phyloP scores from a whole-genome alignment of 2,888 invertebrate species.

The Dichetophora obliterata region DNA sequence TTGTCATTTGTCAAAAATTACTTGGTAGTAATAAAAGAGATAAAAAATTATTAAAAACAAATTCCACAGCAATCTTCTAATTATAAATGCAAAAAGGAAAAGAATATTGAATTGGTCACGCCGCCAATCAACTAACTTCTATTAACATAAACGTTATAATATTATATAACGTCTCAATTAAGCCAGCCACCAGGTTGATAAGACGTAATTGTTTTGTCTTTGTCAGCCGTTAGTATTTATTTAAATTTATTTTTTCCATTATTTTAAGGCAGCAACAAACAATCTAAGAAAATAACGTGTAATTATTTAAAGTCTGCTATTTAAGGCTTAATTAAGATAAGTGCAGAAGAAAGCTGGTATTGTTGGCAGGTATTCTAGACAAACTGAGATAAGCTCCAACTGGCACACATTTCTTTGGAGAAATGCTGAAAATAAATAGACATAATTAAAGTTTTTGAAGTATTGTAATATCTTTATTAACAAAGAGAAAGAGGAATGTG shows the following conservation, averaged over 20 bases:
- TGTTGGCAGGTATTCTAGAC: no score
- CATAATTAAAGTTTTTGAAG: no score
- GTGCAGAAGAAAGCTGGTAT: no score
- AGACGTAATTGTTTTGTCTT: no score
- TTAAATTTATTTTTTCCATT: no score
- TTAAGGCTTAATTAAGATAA: not conserved
- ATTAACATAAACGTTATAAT: conserved; percentile 30
- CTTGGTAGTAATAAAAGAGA: not conserved
- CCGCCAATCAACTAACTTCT: not conserved
- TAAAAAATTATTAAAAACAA: not conserved
- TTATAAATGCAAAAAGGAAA: conserved; percentile 23
- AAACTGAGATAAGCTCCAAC: no score
- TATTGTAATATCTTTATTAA: no score
- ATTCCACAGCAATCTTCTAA: not conserved
- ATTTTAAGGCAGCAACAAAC: no score
- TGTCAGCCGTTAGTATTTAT: no score
- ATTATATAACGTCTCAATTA: conserved; percentile 28
- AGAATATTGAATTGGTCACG: not conserved
- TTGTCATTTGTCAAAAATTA: conserved; percentile 29
- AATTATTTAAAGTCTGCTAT: not conserved
- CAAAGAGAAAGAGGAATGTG: no score
- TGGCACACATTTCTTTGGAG: no score
- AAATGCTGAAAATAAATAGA: no score
- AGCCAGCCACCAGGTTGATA: not conserved
- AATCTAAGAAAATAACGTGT: not conserved